Evolutionary conservation across 1,140 invertebrate species (phyloP).

Genomic region (Phymorhynchus buccinoides): DNA sequence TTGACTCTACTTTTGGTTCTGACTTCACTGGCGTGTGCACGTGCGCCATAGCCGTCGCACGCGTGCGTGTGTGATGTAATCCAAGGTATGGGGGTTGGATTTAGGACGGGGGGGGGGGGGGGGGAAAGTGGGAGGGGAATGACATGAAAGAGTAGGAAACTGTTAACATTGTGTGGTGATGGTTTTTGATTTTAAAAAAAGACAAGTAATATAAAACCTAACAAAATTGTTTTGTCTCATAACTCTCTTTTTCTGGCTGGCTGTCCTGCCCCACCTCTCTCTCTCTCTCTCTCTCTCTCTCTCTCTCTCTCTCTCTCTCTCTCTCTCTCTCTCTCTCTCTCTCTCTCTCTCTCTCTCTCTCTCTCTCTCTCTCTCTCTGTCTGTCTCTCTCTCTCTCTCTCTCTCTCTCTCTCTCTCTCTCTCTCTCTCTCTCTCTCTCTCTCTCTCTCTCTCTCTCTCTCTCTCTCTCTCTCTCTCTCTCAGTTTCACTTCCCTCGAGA

Average conservation of each 20-base stretch:
- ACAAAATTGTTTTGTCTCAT: no score
- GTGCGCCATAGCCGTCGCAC: no score
- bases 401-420: neutral
- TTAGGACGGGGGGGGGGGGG: no score
- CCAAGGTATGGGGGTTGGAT: neutral
- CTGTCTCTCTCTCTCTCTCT: neutral
- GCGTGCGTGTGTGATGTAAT: neutral
- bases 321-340: neutral
- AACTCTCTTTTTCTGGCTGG: neutral
- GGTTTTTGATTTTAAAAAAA: no score
- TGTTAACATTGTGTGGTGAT: no score
- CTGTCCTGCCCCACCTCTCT: neutral
- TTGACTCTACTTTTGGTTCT: no score
- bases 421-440: neutral
- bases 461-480: neutral
- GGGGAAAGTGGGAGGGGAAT: neutral
- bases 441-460: neutral
- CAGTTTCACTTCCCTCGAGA: neutral
- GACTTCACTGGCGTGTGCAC: no score
- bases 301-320: constrained; percentile 4
- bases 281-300: constrained; percentile 20
- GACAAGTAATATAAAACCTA: no score
- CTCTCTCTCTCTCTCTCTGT: neutral
- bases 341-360: neutral
- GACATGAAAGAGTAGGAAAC: no score